Evolutionary conservation across 1,140 invertebrate genomes (phyloP).

Genomic region (Leptinotarsa texana): DNA sequence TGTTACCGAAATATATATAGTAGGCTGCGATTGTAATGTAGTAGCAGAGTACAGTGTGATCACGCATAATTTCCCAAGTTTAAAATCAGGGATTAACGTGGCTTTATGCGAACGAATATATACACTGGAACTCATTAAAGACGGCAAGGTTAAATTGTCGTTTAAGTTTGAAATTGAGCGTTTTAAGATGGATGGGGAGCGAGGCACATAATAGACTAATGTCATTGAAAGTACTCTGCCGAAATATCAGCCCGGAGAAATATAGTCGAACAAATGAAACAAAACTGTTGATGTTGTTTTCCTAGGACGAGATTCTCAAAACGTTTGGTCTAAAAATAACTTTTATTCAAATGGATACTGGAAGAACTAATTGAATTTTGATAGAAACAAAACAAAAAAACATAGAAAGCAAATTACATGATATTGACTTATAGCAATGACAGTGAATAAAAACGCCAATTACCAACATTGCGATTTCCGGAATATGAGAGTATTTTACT

Average conservation of each 20-base stretch:
- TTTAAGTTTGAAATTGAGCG: conserved; percentile 29
- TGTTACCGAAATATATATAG: conserved; percentile 51
- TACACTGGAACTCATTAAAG: conserved; percentile 42
- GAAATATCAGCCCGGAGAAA: not conserved
- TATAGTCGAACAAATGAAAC: too few species aligned
- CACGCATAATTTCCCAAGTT: conserved; percentile 52
- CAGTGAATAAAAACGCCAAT: too few species aligned
- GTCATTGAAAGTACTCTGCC: not conserved
- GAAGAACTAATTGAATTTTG: too few species aligned
- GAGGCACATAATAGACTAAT: not conserved
- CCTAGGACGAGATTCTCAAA: too few species aligned
- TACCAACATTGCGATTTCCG: too few species aligned
- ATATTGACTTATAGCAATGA: too few species aligned
- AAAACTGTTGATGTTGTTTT: too few species aligned
- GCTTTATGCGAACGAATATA: conserved; percentile 53
- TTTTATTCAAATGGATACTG: too few species aligned
- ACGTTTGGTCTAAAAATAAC: too few species aligned
- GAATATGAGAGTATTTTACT: too few species aligned
- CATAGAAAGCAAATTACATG: too few species aligned
- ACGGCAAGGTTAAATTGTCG: conserved; percentile 31
- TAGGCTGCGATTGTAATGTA: conserved; percentile 47
- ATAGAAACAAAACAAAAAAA: too few species aligned
- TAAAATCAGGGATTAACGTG: conserved; percentile 52
- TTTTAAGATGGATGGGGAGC: not conserved
- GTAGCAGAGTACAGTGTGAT: conserved; percentile 47